Percentiles rank a stretch among this genome's conserved stretches.
phyloP scores from a whole-genome alignment of 2,888 invertebrate species.

The Mimachlamys varia region DNA sequence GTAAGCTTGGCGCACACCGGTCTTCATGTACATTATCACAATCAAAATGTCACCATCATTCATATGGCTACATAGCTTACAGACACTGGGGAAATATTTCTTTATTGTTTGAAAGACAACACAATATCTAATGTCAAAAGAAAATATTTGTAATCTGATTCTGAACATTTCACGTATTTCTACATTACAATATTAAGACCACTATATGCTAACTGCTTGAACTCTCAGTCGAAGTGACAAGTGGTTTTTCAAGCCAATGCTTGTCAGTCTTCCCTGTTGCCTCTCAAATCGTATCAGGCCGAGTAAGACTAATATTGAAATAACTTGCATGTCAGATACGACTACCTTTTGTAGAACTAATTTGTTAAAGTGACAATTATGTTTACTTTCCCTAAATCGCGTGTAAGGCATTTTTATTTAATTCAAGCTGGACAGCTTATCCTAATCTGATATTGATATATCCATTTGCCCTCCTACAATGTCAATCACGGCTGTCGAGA shows the following conservation, averaged over 20 bases:
- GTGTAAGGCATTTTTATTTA: slow-evolving; percentile 13
- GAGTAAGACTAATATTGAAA: background rate
- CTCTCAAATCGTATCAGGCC: background rate
- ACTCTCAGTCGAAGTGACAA: background rate
- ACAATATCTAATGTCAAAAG: background rate
- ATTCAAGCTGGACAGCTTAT: background rate
- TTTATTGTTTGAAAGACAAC: background rate
- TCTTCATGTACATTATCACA: too few species aligned
- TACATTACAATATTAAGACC: background rate
- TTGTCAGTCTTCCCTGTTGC: background rate
- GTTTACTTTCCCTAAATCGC: slow-evolving; percentile 4
- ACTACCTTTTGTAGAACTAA: background rate
- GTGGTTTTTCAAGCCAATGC: background rate
- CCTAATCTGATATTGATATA: background rate
- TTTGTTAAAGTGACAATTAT: slow-evolving; percentile 23
- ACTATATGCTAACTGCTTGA: background rate
- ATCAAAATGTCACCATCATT: background rate
- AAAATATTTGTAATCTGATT: background rate
- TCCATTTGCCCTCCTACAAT: background rate
- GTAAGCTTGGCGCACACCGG: too few species aligned
- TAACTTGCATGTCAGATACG: background rate
- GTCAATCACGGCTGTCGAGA: background rate
- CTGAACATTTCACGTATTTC: background rate
- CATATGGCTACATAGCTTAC: background rate
- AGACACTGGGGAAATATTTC: background rate